Base-by-base conservation (phyloP, 2,888 invertebrate species). In the Teleogryllus oceanicus region DNA sequence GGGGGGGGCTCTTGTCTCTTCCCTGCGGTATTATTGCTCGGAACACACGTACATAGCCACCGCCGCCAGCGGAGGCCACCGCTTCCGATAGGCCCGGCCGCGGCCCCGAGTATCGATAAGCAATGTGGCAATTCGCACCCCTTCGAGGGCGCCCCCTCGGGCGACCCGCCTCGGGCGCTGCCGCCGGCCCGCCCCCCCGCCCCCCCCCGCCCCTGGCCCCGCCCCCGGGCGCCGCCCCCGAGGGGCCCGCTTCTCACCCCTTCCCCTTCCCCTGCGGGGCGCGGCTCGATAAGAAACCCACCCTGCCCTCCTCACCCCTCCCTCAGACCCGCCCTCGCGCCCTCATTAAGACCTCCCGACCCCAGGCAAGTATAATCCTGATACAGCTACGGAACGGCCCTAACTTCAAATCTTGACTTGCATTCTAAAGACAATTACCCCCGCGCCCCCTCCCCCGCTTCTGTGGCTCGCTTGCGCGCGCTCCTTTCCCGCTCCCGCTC, bases 81-180 rank as follows among this genome's bases (percentile, higher is more conserved):
- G 62, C 62, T 62, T 62, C 62, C 62, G 62, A 62, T 62, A 62
- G 62, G 62, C 62, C 62, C 16, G 10, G 13, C 16, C 62, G n/a
- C 62, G 62, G 62, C 62, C 62, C 62, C 16, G 62, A n/a, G 16
- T 62, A 62, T 62, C 62, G 62, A 62, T 62, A 62, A 62, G 62
- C 62, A 62, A 62, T 62, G 62, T 62, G n/a, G 62, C 62, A 62
- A 62, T 62, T 62, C 62, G 62, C 62, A 62, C 62, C 62, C 62
- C 62, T 62, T 62, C 62, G 62, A 37, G 37, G 8, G 37, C 37
- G 37, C 8, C 37, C 37, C 37, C 37, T 37, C 37, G 5, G 37
- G 37, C 37, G 37, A 37, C 37, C 37, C 37, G 37, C 37, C 37
- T 37, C 37, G 37, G 37, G 37, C 37, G 37, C 8, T 8, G 37